Conservation (phyloP, 2,113 vertebrate genomes). For the Scomber scombrus region DNA sequence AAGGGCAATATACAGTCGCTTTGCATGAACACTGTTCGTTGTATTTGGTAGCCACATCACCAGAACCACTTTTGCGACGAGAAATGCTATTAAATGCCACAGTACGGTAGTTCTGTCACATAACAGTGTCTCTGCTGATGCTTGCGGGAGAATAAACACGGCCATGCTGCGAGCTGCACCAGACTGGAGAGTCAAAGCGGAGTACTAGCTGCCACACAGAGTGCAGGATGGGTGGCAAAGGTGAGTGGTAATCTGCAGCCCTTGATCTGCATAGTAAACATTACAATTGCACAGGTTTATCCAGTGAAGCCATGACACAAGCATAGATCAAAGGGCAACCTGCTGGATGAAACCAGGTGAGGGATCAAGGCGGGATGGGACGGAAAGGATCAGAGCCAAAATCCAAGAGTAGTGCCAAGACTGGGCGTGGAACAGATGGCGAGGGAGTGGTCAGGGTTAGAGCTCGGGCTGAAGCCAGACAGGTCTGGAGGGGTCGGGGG, state of each 20-base stretch:
- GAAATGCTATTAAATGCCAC: constrained; percentile 50
- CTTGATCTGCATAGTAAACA: constrained; percentile 94
- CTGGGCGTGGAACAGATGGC: constrained; percentile 55
- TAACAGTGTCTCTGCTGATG: constrained; percentile 37
- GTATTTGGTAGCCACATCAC: constrained; percentile 77
- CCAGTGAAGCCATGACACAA: constrained; percentile 65
- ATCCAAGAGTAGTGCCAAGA: constrained; percentile 18
- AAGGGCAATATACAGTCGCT: constrained; percentile 69
- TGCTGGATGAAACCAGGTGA: constrained; percentile 49
- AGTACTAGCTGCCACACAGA: constrained; percentile 79
- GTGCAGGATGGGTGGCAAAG: constrained; percentile 51
- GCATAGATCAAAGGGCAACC: constrained; percentile 50
- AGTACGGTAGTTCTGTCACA: constrained; percentile 34
- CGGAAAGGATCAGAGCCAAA: constrained; percentile 19
- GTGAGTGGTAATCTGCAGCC: constrained; percentile 82
- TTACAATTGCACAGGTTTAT: constrained; percentile 84
- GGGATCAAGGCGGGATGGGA: not conserved
- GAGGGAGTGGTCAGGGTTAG: constrained; percentile 26
- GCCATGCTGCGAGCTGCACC: constrained; percentile 62
- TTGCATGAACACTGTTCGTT: constrained; percentile 69
- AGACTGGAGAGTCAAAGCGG: constrained; percentile 57
- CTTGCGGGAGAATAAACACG: constrained; percentile 29
- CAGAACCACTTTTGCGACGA: constrained; percentile 74
- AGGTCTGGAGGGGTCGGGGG: constrained; percentile 7
- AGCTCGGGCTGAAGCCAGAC: constrained; percentile 34